Evolutionary conservation across 2,113 vertebrate genomes (phyloP).

Genomic region (Hipposideros armiger): DNA sequence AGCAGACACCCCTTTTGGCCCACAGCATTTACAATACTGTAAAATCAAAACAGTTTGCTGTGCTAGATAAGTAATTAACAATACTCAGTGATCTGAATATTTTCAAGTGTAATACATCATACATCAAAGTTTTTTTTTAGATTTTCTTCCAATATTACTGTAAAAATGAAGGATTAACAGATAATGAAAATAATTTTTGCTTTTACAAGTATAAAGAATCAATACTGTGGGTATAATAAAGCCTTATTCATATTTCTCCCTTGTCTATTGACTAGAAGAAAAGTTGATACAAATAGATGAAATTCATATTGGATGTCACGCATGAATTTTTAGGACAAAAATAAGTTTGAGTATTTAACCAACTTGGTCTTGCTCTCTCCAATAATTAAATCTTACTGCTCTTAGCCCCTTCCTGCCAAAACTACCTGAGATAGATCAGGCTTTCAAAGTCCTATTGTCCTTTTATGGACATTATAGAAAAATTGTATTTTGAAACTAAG

Average conservation of each 20-base stretch:
- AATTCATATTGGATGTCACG: neutral
- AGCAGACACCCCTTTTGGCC: neutral
- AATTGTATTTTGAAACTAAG: neutral
- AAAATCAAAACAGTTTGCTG: conserved; percentile 56
- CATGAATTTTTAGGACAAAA: neutral
- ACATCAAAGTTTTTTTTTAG: conserved; percentile 33
- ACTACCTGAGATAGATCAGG: neutral
- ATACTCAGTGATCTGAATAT: neutral
- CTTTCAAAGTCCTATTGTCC: neutral
- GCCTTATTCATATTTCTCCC: neutral
- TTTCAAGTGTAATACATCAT: neutral
- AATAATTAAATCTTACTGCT: neutral
- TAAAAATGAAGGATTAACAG: neutral
- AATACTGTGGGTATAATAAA: neutral
- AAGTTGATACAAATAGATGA: neutral
- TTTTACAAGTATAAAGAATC: conserved; percentile 19
- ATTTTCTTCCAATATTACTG: conserved; percentile 8
- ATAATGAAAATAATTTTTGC: neutral
- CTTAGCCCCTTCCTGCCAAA: neutral
- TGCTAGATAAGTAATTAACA: conserved; percentile 5
- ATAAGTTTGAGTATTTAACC: neutral
- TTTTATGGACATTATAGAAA: neutral
- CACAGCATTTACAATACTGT: neutral
- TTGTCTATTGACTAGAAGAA: neutral
- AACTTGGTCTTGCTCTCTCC: neutral